phyloP scores from a whole-genome alignment of 2,113 vertebrate genomes.

The Ploceus nigricollis region DNA sequence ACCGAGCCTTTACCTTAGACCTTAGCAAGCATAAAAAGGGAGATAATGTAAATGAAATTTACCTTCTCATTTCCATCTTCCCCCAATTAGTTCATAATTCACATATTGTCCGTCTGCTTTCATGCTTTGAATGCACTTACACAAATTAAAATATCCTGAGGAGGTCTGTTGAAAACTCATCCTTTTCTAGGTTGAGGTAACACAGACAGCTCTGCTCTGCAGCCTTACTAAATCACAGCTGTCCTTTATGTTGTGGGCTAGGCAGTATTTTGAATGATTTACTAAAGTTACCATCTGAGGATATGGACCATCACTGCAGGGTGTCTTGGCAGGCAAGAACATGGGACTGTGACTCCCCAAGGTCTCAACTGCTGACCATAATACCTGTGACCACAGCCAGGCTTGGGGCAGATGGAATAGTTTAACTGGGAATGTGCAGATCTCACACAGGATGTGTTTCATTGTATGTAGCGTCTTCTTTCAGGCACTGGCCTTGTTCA shows the following conservation, averaged over 20 bases:
- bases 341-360: not conserved
- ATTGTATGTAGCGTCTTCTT: not conserved
- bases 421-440: not conserved
- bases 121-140: slow-evolving; percentile 59
- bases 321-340: not conserved
- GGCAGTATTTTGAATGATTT: slow-evolving; percentile 1
- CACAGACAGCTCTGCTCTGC: not conserved
- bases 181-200: slow-evolving; percentile 38
- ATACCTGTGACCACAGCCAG: not conserved
- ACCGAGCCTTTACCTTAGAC: slow-evolving; percentile 73
- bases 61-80: slow-evolving; percentile 66
- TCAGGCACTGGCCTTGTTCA: not conserved
- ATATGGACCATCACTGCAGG: not conserved
- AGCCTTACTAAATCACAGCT: slow-evolving; percentile 32
- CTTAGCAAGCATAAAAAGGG: slow-evolving; percentile 66
- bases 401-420: not conserved
- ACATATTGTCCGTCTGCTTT: slow-evolving; percentile 67
- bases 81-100: slow-evolving; percentile 70
- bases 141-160: slow-evolving; percentile 55
- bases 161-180: slow-evolving; percentile 57
- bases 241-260: not conserved
- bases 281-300: not conserved
- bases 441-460: not conserved
- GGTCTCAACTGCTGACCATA: not conserved
- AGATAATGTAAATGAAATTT: slow-evolving; percentile 77